phyloP scores from a whole-genome alignment of 1,140 invertebrate species.

The Wasmannia auropunctata region DNA sequence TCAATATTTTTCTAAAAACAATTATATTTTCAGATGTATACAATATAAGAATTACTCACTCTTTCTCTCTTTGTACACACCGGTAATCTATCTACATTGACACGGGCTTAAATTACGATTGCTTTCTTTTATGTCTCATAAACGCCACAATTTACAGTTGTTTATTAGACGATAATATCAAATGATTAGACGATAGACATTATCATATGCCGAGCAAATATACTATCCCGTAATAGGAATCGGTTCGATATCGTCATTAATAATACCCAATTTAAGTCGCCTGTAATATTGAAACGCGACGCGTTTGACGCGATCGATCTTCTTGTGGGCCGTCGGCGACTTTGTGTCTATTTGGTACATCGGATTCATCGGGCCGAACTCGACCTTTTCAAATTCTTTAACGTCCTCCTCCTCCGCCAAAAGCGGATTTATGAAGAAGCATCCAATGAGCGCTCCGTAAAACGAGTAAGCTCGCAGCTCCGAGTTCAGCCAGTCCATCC shows the following conservation, averaged over 20 bases:
- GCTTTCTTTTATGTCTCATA: background rate
- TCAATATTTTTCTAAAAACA: background rate
- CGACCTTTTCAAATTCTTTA: slow-evolving; percentile 15
- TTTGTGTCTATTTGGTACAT: background rate
- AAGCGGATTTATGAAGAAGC: slow-evolving; percentile 72
- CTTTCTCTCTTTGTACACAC: too few species aligned
- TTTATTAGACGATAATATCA: background rate
- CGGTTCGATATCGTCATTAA: slow-evolving; percentile 1
- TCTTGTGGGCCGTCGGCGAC: background rate
- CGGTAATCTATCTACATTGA: background rate
- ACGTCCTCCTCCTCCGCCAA: slow-evolving; percentile 61
- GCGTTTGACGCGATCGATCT: background rate
- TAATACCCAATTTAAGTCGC: background rate
- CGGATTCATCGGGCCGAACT: background rate
- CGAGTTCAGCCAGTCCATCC: slow-evolving; percentile 69
- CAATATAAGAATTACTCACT: background rate
- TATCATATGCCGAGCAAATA: background rate
- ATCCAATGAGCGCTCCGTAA: slow-evolving; percentile 73
- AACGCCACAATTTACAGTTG: background rate
- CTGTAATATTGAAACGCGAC: background rate
- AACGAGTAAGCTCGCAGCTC: slow-evolving; percentile 71
- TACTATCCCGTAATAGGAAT: background rate
- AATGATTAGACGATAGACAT: background rate
- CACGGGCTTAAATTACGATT: background rate
- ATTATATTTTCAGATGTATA: background rate